Conservation (phyloP, 2,888 invertebrate species). For the Geotrupes spiniger region DNA sequence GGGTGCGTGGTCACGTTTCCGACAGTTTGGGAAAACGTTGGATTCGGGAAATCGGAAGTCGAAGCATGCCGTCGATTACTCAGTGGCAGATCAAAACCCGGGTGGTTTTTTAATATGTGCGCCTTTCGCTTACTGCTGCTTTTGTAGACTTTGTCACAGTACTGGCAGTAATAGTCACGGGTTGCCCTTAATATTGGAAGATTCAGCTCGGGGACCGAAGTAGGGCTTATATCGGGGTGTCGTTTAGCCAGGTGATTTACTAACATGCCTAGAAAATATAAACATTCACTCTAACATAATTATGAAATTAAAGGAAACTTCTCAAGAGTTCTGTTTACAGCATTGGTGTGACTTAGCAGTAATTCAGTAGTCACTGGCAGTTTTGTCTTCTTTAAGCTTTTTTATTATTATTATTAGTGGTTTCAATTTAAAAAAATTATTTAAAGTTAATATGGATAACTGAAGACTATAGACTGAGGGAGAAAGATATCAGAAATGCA, state of each 20-base stretch:
- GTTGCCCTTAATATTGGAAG: slow-evolving; percentile 75
- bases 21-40: slow-evolving; percentile 67
- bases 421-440: no score
- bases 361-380: no score
- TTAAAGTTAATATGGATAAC: no score
- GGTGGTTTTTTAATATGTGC: slow-evolving; percentile 80
- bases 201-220: slow-evolving; percentile 70
- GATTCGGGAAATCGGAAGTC: slow-evolving; percentile 54
- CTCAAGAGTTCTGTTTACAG: no score
- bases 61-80: slow-evolving; percentile 48
- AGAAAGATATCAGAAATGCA: no score
- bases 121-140: slow-evolving; percentile 80
- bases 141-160: slow-evolving; percentile 80
- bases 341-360: no score
- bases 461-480: no score
- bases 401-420: no score
- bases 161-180: slow-evolving; percentile 78
- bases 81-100: slow-evolving; percentile 66
- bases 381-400: no score
- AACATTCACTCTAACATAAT: neutral
- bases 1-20: slow-evolving; percentile 70
- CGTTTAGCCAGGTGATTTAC: slow-evolving; percentile 82
- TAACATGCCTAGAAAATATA: slow-evolving; percentile 55
- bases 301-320: no score
- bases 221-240: slow-evolving; percentile 63